Base-by-base conservation (phyloP, 2,113 vertebrate genomes). In the Sialia sialis region DNA sequence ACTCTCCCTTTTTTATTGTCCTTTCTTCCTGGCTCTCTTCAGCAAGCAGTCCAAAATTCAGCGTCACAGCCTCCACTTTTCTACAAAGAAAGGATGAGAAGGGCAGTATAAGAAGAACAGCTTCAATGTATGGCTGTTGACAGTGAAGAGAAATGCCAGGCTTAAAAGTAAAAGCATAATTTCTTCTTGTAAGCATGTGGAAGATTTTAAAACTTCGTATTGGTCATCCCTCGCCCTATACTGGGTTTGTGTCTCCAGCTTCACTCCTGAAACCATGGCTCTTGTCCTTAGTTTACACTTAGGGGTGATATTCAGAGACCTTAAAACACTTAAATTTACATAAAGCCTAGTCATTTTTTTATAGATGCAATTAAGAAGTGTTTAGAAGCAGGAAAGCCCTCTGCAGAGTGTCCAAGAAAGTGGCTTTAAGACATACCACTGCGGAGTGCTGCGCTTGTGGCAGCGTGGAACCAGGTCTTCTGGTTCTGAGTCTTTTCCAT, bases 391-490 rank as follows among this genome's bases (percentile, higher is more conserved):
- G 30, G n/a, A 66, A 94, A 87, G 5, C 17, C 19, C 68, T 82
- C 60, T 58, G 59, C 38, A 39, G 55, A 73, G 38, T 7, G 8
- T 66, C 70, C 36, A 54, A 39, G 54, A 70, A 84, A 91, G 81
- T 83, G 84, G 70, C 70, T 94, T 73, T 69, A 73, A 80, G 78
- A 69, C 63, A 29, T 44, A 29, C 3, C 44, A 20, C 55, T 77
- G 62, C 16, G 29, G 27, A 60, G 38, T 58, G 70, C 62, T 1
- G 0, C 49, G 13, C 58, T 84, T 73, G 70, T 66, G 69, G 86
- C 41, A 63, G 39, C 0, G 1, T 76, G 64, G 94, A 91, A 85
- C 93, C 87, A 74, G 89, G 87, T 93, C 94, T 94, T 96, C 78
- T 95, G 69, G 78, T 96, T 91, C 70, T 83, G 43, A 66, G 74